A percentile compares a stretch with the other conserved stretches of the same genome.
Conservation (phyloP, 2,888 invertebrate species). For the Cactoblastis cactorum region DNA sequence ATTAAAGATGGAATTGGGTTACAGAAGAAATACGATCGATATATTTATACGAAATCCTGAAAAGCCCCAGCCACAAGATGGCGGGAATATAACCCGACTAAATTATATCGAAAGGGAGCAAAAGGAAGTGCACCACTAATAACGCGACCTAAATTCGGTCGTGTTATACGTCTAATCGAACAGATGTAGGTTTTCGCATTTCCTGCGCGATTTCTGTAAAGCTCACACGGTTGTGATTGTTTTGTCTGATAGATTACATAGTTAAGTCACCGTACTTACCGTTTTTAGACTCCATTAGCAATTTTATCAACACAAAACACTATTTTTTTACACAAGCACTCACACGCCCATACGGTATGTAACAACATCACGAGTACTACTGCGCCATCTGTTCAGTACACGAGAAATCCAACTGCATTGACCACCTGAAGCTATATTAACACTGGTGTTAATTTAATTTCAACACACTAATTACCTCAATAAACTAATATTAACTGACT, state of each 20-base stretch:
- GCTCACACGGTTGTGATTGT: slow-evolving; percentile 39
- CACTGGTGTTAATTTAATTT: slow-evolving; percentile 54
- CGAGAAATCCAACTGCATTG: slow-evolving; percentile 35
- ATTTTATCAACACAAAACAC: slow-evolving; percentile 74
- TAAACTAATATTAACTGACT: slow-evolving; percentile 32
- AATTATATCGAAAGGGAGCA: slow-evolving; percentile 43
- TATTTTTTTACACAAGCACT: slow-evolving; percentile 73
- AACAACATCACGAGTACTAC: slow-evolving; percentile 75
- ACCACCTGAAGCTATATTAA: slow-evolving; percentile 57
- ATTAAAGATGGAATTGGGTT: slow-evolving; percentile 56
- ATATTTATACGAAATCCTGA: slow-evolving; percentile 71
- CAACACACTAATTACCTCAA: slow-evolving; percentile 33
- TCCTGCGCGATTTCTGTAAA: slow-evolving; percentile 57
- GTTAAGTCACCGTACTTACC: slow-evolving; percentile 56
- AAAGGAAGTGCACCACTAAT: slow-evolving; percentile 43
- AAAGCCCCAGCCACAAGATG: slow-evolving; percentile 73
- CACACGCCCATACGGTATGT: slow-evolving; percentile 75
- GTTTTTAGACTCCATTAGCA: slow-evolving; percentile 60
- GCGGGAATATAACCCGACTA: slow-evolving; percentile 63
- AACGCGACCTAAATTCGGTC: slow-evolving; percentile 58
- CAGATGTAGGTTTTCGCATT: slow-evolving; percentile 69
- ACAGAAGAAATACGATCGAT: slow-evolving; percentile 68
- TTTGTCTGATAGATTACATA: slow-evolving; percentile 24
- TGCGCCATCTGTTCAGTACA: slow-evolving; percentile 65
- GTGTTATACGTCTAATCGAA: slow-evolving; percentile 66